Evolutionary conservation across 64 coral and sea anemone species (phyloP), one percentile per base, ranked within the genome.

Genomic region (Montipora efflorescens): DNA sequence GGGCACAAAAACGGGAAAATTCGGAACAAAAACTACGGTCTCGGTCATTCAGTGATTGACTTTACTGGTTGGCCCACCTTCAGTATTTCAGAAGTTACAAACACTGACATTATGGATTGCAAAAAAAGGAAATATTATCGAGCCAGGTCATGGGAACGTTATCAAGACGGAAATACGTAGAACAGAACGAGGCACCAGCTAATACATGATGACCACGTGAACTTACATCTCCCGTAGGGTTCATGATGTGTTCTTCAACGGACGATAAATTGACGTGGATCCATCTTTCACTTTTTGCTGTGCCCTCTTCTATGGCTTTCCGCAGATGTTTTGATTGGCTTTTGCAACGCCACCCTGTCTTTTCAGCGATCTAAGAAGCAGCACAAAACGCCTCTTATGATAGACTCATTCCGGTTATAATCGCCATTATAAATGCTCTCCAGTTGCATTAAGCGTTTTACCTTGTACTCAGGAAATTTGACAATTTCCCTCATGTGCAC

Each of bases 401-500:
- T 57, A 57, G 53, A 57, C 53, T 2, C 53, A 57, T 57, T 57
- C 53, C 53, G 53, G 53, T 57, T 57, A 57, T 57, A 57, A 57
- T 57, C 53, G 53, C 53, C 53, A 57, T 57, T 57, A 28, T 28
- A 28, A 28, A 28, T 28, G 28, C 28, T 28, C 28, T 28, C 28
- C 28, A 28, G 28, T 28, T 28, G 28, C 53, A 10, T 57, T 57
- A 57, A 57, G 18, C 4, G 5, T 36, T 74, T 59, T 89, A 89
- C 87, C 52, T 89, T 89, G 36, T 58, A 89, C 50, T 49, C 47
- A 8, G 47, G 47, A 77, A 57, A 89, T 77, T 89, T 89, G 73
- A 89, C 53, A 20, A 89, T 89, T 59, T 78, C 87, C 58, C 49
- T 78, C 87, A 89, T 89, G 14, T 77, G 71, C 48, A 59, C 87